phyloP scores from a whole-genome alignment of 2,113 vertebrate species.

The Heteronetta atricapilla region DNA sequence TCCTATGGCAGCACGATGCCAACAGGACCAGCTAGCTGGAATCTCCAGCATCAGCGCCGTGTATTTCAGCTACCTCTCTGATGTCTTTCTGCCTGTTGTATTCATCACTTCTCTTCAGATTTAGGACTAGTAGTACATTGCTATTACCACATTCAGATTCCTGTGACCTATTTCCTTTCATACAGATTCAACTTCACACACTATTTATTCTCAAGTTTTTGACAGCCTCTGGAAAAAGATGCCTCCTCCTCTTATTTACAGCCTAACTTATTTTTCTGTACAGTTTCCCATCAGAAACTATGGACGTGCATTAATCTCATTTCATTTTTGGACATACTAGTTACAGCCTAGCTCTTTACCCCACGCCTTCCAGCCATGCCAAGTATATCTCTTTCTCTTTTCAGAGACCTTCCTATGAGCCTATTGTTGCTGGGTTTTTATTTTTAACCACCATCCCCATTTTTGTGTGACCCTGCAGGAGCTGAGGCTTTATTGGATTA shows the following conservation, averaged over 20 bases:
- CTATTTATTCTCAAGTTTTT: conserved; percentile 39
- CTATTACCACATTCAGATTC: conserved; percentile 18
- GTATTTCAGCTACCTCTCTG: neutral
- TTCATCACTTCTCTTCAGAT: neutral
- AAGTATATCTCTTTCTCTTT: neutral
- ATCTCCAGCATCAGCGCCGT: neutral
- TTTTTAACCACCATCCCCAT: neutral
- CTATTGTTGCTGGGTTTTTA: neutral
- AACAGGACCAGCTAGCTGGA: neutral
- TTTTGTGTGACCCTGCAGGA: neutral
- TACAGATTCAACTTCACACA: conserved; percentile 17
- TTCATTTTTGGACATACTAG: neutral
- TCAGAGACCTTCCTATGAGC: neutral
- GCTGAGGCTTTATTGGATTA: neutral
- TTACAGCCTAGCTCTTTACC: neutral
- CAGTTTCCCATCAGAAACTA: neutral
- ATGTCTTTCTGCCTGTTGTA: neutral
- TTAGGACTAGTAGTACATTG: neutral
- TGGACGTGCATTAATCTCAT: neutral
- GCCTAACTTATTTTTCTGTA: neutral
- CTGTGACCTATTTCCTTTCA: conserved; percentile 53
- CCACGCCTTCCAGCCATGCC: neutral
- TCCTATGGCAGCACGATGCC: neutral
- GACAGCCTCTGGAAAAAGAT: conserved; percentile 34
- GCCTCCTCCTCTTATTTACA: conserved; percentile 21